These are phyloP conservation scores for Axea sp. DNA, from an alignment of 2,888 invertebrate species.

Conservation along the genomic window DNA sequence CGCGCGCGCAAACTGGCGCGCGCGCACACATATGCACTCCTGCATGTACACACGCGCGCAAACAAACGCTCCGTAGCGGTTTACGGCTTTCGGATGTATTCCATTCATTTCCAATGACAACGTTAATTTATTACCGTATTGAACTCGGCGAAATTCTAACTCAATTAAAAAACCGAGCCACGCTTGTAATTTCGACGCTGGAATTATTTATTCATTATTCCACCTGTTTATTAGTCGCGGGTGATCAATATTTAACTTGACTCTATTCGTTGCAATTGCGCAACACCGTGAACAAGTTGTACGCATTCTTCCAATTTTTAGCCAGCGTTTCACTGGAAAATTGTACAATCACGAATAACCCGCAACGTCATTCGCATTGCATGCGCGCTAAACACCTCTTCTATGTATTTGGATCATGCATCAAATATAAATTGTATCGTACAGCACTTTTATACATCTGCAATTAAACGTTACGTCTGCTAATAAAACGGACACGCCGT, in stretches of 20 bases:
- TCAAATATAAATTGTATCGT: too few species aligned
- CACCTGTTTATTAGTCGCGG: slow-evolving; percentile 23
- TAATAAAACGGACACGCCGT: too few species aligned
- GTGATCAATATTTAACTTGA: slow-evolving; percentile 13
- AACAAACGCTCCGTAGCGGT: slow-evolving; percentile 43
- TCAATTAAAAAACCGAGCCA: slow-evolving; percentile 39
- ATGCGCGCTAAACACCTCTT: too few species aligned
- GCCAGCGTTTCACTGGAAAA: too few species aligned
- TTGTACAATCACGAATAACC: too few species aligned
- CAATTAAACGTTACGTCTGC: too few species aligned
- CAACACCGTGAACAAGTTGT: too few species aligned
- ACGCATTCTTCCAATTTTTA: too few species aligned
- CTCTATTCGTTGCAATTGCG: too few species aligned
- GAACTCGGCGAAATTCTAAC: slow-evolving; percentile 47
- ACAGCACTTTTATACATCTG: too few species aligned
- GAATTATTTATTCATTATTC: slow-evolving; percentile 31
- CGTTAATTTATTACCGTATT: slow-evolving; percentile 52
- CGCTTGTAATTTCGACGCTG: slow-evolving; percentile 18
- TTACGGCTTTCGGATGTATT: slow-evolving; percentile 51
- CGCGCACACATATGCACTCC: not conserved
- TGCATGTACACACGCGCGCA: not conserved
- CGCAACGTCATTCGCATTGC: too few species aligned
- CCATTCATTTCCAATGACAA: slow-evolving; percentile 54
- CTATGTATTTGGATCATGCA: too few species aligned
- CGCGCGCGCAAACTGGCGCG: not conserved